phyloP scores from a whole-genome alignment of 2,888 invertebrate genomes.

The Myopa testacea region DNA sequence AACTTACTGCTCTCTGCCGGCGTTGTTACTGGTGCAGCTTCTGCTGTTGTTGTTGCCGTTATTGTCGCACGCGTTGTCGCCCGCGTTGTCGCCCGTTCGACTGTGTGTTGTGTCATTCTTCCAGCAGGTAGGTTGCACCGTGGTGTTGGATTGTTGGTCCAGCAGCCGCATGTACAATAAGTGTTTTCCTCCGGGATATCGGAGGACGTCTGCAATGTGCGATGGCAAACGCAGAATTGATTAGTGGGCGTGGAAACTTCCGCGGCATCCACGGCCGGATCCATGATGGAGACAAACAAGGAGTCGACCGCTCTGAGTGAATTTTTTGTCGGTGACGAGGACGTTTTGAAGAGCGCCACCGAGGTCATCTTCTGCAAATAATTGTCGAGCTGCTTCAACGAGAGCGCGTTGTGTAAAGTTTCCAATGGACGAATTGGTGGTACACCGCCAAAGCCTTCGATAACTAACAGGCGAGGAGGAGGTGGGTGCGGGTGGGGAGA shows the following conservation, averaged over 20 bases:
- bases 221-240: slow-evolving; percentile 13
- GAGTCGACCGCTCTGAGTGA: slow-evolving; percentile 62
- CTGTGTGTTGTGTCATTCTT: background rate
- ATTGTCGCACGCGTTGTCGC: slow-evolving; percentile 4
- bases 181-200: background rate
- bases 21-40: slow-evolving; percentile 15
- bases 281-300: background rate
- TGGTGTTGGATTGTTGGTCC: background rate
- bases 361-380: slow-evolving; percentile 90
- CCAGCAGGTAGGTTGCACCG: background rate
- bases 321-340: slow-evolving; percentile 77
- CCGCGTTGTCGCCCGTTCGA: background rate
- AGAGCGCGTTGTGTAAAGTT: slow-evolving; percentile 96
- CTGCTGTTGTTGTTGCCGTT: slow-evolving; percentile 3
- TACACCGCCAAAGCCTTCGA: slow-evolving; percentile 90
- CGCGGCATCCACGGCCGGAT: background rate
- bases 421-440: slow-evolving; percentile 97
- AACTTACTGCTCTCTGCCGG: slow-evolving; percentile 36
- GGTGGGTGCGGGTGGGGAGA: too few species aligned
- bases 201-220: background rate
- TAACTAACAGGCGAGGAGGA: slow-evolving; percentile 69
- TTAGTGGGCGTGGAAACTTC: slow-evolving; percentile 45
- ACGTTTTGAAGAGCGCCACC: slow-evolving; percentile 79
- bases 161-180: slow-evolving; percentile 1
- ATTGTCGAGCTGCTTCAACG: slow-evolving; percentile 88